Evolutionary conservation across 2,888 invertebrate genomes (phyloP).

Genomic region (Lapara coniferarum): DNA sequence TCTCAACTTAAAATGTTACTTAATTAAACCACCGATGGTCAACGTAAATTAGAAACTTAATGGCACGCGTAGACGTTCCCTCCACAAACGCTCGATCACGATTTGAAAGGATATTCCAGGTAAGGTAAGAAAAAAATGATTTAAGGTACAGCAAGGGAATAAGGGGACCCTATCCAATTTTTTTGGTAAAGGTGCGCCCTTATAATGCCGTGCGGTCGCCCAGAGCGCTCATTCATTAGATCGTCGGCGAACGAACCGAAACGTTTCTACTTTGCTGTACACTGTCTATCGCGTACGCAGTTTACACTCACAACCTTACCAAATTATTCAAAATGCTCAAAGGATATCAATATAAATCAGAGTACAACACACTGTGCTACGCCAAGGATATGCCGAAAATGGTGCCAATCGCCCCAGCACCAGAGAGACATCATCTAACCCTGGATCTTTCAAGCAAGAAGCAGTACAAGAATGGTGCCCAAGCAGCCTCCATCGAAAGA

Average conservation of each 20-base stretch:
- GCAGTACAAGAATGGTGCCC: slow-evolving; percentile 87
- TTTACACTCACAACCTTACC: slow-evolving; percentile 28
- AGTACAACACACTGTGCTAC: slow-evolving; percentile 47
- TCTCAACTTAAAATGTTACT: slow-evolving; percentile 14
- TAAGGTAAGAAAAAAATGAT: slow-evolving; percentile 66
- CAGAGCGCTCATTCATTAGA: slow-evolving; percentile 68
- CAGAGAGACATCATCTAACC: slow-evolving; percentile 63
- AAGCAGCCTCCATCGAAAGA: slow-evolving; percentile 92
- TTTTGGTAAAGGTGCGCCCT: slow-evolving; percentile 68
- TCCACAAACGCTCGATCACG: slow-evolving; percentile 47
- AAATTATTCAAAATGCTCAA: slow-evolving; percentile 54
- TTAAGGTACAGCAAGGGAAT: slow-evolving; percentile 61
- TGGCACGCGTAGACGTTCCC: slow-evolving; percentile 71
- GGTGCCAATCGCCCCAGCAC: slow-evolving; percentile 83
- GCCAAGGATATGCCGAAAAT: slow-evolving; percentile 55
- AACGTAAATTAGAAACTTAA: slow-evolving; percentile 61
- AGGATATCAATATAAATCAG: slow-evolving; percentile 50
- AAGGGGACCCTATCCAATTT: slow-evolving; percentile 70
- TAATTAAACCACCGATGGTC: slow-evolving; percentile 45
- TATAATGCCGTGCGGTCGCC: slow-evolving; percentile 64
- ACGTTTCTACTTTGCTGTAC: slow-evolving; percentile 39
- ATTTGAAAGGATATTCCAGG: slow-evolving; percentile 66
- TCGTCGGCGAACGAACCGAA: slow-evolving; percentile 55
- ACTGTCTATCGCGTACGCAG: slow-evolving; percentile 6
- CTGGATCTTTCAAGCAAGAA: slow-evolving; percentile 77